phyloP scores from a whole-genome alignment of 2,797 vertebrate genomes.

The Kryptopterus vitreolus region DNA sequence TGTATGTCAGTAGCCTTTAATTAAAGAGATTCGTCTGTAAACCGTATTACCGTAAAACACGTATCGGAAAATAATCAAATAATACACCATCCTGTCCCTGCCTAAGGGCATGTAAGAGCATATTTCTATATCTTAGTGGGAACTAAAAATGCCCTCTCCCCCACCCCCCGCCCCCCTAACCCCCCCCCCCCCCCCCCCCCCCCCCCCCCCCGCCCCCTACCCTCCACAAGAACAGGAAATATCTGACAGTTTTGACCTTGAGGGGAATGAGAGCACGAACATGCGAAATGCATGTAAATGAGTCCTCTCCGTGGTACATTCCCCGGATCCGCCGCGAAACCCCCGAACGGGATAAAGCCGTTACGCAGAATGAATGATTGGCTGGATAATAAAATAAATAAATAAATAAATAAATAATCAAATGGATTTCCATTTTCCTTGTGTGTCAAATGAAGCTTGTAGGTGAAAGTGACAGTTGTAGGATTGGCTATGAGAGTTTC shows the following conservation, averaged over 20 bases:
- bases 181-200: no score
- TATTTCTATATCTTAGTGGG: not conserved
- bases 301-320: not conserved
- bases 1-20: not conserved
- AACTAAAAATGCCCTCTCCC: not conserved
- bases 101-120: not conserved
- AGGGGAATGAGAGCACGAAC: not conserved
- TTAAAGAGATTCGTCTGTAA: not conserved
- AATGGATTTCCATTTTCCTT: conserved; percentile 12
- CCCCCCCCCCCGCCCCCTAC: no score
- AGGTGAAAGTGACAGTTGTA: conserved; percentile 33
- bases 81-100: not conserved
- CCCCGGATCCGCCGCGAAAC: not conserved
- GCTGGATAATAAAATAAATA: conserved; percentile 1
- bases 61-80: not conserved
- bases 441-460: conserved; percentile 44
- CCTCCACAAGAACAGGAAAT: conserved; percentile 1
- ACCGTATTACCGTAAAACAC: not conserved
- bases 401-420: conserved; percentile 20
- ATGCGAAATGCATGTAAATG: conserved; percentile 1
- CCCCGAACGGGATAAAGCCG: not conserved
- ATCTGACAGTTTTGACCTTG: not conserved
- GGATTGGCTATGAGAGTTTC: conserved; percentile 52
- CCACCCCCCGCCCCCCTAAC: no score
- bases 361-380: not conserved